Evolutionary conservation across 2,888 invertebrate species (phyloP).

Genomic region (Eulithis prunata): DNA sequence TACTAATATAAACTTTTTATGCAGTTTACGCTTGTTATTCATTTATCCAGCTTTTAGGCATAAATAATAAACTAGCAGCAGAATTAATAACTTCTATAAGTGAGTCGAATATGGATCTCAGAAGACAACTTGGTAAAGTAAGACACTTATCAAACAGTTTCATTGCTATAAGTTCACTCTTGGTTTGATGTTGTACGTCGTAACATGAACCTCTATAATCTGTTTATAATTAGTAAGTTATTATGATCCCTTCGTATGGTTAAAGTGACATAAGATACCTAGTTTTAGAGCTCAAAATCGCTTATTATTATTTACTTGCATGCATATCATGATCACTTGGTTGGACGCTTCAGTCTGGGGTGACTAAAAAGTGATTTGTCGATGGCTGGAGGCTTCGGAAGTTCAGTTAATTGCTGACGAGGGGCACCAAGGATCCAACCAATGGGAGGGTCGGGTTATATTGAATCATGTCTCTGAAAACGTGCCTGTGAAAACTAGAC

Average conservation of each 20-base stretch:
- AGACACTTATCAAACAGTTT: no score
- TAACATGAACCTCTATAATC: no score
- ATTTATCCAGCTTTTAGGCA: no score
- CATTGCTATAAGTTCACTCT: no score
- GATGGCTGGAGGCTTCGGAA: slow-evolving; percentile 71
- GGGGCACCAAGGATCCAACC: slow-evolving; percentile 73
- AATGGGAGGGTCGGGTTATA: slow-evolving; percentile 69
- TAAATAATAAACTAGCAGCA: no score
- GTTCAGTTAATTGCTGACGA: slow-evolving; percentile 71
- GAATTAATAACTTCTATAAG: no score
- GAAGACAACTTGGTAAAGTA: no score
- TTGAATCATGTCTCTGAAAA: slow-evolving; percentile 50
- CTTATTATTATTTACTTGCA: neutral
- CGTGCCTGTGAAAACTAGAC: slow-evolving; percentile 30
- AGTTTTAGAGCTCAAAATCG: slow-evolving; percentile 18
- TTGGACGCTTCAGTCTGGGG: slow-evolving; percentile 36
- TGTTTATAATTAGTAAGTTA: no score
- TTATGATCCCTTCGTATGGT: neutral
- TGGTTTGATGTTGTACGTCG: no score
- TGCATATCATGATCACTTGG: slow-evolving; percentile 12
- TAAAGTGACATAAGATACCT: neutral
- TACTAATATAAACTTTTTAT: neutral
- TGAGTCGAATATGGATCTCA: no score
- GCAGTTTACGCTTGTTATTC: neutral
- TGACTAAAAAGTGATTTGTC: slow-evolving; percentile 72